Evolutionary conservation across 2,888 invertebrate species (phyloP).

Genomic region (Gymnosoma rotundatum): DNA sequence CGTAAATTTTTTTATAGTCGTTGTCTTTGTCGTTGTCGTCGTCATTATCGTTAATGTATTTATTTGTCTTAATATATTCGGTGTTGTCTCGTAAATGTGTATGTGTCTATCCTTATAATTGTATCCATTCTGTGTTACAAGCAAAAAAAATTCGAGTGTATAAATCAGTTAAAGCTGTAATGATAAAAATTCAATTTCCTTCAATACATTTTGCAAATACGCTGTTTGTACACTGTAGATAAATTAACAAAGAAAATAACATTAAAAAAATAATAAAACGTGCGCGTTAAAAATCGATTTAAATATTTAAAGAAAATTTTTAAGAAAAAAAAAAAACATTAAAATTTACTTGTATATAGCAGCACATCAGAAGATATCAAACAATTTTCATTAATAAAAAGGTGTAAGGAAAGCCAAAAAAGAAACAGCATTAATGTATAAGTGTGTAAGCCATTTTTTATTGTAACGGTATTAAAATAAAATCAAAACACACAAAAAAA

Average conservation of each 20-base stretch:
- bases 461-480: slow-evolving; percentile 31
- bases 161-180: slow-evolving; percentile 51
- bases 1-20: slow-evolving; percentile 65
- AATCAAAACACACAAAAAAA: slow-evolving; percentile 15
- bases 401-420: slow-evolving; percentile 20
- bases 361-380: slow-evolving; percentile 16
- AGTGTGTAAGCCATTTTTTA: slow-evolving; percentile 23
- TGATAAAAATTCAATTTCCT: slow-evolving; percentile 35
- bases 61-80: slow-evolving; percentile 62
- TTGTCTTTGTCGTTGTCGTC: slow-evolving; percentile 56
- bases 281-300: slow-evolving; percentile 8
- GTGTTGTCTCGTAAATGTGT: slow-evolving; percentile 64
- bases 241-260: slow-evolving; percentile 18
- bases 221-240: slow-evolving; percentile 55
- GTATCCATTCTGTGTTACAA: slow-evolving; percentile 29
- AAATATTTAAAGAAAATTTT: slow-evolving; percentile 5
- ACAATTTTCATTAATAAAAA: slow-evolving; percentile 17
- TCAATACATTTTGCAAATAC: slow-evolving; percentile 31
- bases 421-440: slow-evolving; percentile 23
- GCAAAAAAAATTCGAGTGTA: slow-evolving; percentile 21
- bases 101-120: slow-evolving; percentile 41
- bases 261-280: slow-evolving; percentile 28
- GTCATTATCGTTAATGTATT: slow-evolving; percentile 56
- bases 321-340: not conserved
- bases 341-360: slow-evolving; percentile 41